phyloP scores from a whole-genome alignment of 2,797 vertebrate genomes.

The Hoplostethus mediterraneus region DNA sequence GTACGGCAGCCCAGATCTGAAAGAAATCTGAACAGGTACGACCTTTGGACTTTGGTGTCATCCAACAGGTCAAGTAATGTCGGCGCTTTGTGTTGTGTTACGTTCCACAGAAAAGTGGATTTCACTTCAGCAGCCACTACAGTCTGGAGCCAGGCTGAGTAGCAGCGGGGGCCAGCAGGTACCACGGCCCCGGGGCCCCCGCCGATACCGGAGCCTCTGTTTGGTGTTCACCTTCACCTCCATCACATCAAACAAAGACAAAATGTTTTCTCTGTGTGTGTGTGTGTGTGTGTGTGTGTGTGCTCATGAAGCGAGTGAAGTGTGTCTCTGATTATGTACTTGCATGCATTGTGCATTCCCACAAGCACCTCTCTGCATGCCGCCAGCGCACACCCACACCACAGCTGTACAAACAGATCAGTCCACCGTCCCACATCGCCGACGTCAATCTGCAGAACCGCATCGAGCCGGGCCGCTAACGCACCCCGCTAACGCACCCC shows the following conservation, averaged over 20 bases:
- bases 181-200: conserved; percentile 14
- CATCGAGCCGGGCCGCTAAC: conserved; percentile 41
- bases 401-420: conserved; percentile 69
- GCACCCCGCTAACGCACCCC: conserved; percentile 36
- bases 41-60: too few relatives aligned
- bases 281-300: not conserved
- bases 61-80: not conserved
- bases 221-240: too few relatives aligned
- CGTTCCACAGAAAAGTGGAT: not conserved
- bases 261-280: too few relatives aligned
- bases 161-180: not conserved
- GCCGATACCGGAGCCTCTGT: not conserved
- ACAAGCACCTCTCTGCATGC: conserved; percentile 28
- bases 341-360: conserved; percentile 46
- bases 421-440: conserved; percentile 43
- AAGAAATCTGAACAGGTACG: too few relatives aligned
- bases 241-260: too few relatives aligned
- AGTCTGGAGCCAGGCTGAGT: not conserved
- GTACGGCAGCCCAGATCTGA: not conserved
- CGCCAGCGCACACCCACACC: conserved; percentile 46
- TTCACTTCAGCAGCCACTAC: not conserved
- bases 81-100: not conserved
- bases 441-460: conserved; percentile 50
- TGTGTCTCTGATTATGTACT: conserved; percentile 27
- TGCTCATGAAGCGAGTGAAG: not conserved